phyloP scores from a whole-genome alignment of 53 echinoderm and acorn worm genomes.

The Crossaster papposus region DNA sequence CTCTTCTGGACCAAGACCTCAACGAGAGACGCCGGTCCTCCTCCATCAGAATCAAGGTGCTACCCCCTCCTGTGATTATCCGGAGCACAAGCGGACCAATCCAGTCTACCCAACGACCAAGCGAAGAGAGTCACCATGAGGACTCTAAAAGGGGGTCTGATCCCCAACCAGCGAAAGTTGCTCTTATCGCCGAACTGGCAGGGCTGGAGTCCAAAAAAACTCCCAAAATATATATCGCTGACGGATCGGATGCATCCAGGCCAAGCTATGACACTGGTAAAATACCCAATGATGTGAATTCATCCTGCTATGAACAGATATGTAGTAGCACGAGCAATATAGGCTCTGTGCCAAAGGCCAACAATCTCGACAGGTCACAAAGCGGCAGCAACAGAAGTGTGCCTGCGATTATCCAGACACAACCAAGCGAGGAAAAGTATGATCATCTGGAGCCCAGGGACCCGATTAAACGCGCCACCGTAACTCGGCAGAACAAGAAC shows the following conservation, averaged over 20 bases:
- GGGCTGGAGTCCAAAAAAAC: not conserved
- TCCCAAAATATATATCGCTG: not conserved
- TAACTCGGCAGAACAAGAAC: not conserved
- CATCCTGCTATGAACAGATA: not conserved
- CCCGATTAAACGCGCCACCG: not conserved
- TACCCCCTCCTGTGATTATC: not conserved
- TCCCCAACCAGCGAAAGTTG: not conserved
- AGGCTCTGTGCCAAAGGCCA: not conserved
- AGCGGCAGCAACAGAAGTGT: not conserved
- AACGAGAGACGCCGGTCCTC: slow-evolving; percentile 25
- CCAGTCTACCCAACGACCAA: not conserved
- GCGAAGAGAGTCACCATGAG: not conserved
- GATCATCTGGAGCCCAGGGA: not conserved
- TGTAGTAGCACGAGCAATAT: not conserved
- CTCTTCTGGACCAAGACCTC: slow-evolving; percentile 31
- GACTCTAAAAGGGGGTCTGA: not conserved
- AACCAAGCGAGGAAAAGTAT: slow-evolving; percentile 14
- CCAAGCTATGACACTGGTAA: not conserved
- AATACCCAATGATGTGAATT: not conserved
- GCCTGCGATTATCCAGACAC: not conserved
- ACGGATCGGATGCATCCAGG: not conserved
- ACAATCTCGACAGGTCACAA: not conserved
- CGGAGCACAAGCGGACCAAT: not conserved
- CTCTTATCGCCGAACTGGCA: not conserved
- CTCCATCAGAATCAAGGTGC: slow-evolving; percentile 14